phyloP scores from a whole-genome alignment of 2,797 vertebrate genomes.

The Carapus acus region DNA sequence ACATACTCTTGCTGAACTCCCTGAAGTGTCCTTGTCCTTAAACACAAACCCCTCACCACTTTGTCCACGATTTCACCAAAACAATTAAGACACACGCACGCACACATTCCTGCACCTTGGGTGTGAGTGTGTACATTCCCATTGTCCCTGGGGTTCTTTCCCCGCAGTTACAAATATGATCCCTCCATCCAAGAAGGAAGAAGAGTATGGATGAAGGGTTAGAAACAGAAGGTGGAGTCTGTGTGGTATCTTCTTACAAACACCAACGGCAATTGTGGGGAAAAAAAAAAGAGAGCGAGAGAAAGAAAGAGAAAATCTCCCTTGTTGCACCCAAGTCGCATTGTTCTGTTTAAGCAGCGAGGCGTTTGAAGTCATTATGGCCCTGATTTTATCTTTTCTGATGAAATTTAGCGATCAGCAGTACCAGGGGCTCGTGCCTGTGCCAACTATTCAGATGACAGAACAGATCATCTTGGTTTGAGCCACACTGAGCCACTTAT shows the following conservation, averaged over 20 bases:
- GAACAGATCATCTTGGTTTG: constrained; percentile 38
- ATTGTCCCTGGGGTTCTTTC: constrained; percentile 50
- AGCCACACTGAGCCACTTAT: constrained; percentile 41
- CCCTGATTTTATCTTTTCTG: constrained; percentile 45
- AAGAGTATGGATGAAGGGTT: constrained; percentile 54
- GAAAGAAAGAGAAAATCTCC: constrained; percentile 20
- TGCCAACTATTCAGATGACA: constrained; percentile 41
- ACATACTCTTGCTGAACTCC: constrained; percentile 44
- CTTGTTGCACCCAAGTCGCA: constrained; percentile 54
- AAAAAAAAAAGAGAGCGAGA: constrained; percentile 24
- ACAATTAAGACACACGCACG: constrained; percentile 35
- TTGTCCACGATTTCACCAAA: constrained; percentile 13
- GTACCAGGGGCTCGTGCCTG: constrained; percentile 54
- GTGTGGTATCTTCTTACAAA: constrained; percentile 66
- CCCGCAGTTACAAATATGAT: constrained; percentile 57
- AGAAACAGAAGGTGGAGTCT: constrained; percentile 41
- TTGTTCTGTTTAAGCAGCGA: constrained; percentile 63
- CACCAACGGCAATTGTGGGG: constrained; percentile 56
- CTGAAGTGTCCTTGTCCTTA: constrained; percentile 38
- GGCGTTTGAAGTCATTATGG: constrained; percentile 68
- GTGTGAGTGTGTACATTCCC: constrained; percentile 58
- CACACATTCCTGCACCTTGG: constrained; percentile 54
- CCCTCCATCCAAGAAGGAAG: constrained; percentile 40
- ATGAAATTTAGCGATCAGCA: constrained; percentile 67
- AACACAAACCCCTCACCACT: constrained; percentile 27